phyloP scores from a whole-genome alignment of 2,797 vertebrate species.

The Phoeniculus purpureus region DNA sequence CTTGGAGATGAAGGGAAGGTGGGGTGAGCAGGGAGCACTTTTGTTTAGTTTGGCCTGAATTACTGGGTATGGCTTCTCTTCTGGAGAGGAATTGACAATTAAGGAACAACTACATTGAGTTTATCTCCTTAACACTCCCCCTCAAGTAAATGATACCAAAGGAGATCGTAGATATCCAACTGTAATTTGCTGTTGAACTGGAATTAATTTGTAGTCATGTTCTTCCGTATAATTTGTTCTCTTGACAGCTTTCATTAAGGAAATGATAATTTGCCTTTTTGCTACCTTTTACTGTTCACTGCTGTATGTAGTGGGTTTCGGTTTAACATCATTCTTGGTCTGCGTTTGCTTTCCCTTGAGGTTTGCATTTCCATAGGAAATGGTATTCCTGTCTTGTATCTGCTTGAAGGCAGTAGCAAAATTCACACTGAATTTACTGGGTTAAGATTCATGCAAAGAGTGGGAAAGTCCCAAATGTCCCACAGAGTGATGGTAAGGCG shows the following conservation, averaged over 20 bases:
- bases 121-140: background rate
- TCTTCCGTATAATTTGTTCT: slow-evolving; percentile 24
- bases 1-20: background rate
- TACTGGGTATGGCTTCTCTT: background rate
- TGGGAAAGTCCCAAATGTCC: background rate
- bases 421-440: background rate
- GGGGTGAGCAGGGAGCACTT: background rate
- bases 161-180: slow-evolving; percentile 1
- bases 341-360: background rate
- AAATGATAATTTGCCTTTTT: slow-evolving; percentile 25
- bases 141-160: slow-evolving; percentile 9
- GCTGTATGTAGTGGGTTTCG: background rate
- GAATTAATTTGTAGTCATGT: background rate
- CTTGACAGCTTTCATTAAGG: slow-evolving; percentile 18
- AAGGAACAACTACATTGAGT: slow-evolving; percentile 3
- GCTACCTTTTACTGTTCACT: background rate
- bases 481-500: background rate
- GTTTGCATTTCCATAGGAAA: background rate
- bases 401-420: background rate
- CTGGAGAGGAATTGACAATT: background rate
- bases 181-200: background rate
- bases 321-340: background rate
- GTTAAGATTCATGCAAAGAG: background rate
- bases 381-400: background rate
- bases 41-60: background rate